phyloP scores from a whole-genome alignment of 2,113 vertebrate species.

The Daubentonia madagascariensis region DNA sequence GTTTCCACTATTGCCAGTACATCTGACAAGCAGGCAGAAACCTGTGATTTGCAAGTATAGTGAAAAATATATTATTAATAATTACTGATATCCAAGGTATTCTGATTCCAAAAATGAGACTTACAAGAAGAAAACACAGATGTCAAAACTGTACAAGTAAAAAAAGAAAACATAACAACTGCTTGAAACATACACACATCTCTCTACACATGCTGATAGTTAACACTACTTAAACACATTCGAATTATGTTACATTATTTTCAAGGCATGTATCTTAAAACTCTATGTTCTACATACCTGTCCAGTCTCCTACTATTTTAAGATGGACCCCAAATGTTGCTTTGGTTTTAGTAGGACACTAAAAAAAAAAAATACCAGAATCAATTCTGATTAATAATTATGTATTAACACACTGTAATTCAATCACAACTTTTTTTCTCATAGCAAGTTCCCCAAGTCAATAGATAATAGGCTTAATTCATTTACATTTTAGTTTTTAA shows the following conservation, averaged over 20 bases:
- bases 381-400: slow-evolving; percentile 64
- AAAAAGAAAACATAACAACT: background rate
- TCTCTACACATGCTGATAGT: background rate
- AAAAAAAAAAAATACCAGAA: slow-evolving; percentile 78
- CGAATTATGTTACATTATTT: background rate
- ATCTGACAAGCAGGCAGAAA: background rate
- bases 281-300: slow-evolving; percentile 87
- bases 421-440: slow-evolving; percentile 55
- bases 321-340: slow-evolving; percentile 96
- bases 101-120: background rate
- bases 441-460: background rate
- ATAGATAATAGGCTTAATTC: background rate
- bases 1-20: background rate
- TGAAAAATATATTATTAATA: background rate
- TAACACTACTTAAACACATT: background rate
- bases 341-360: slow-evolving; percentile 95
- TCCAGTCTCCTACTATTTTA: slow-evolving; percentile 98
- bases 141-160: background rate
- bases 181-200: background rate
- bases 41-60: background rate
- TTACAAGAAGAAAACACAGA: background rate
- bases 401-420: slow-evolving; percentile 45
- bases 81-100: background rate
- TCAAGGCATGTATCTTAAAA: slow-evolving; percentile 48
- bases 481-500: background rate